Evolutionary conservation across 2,797 vertebrate genomes (phyloP), one percentile per base, ranked within the genome.

Genomic region (Gallinago nigripennis): DNA sequence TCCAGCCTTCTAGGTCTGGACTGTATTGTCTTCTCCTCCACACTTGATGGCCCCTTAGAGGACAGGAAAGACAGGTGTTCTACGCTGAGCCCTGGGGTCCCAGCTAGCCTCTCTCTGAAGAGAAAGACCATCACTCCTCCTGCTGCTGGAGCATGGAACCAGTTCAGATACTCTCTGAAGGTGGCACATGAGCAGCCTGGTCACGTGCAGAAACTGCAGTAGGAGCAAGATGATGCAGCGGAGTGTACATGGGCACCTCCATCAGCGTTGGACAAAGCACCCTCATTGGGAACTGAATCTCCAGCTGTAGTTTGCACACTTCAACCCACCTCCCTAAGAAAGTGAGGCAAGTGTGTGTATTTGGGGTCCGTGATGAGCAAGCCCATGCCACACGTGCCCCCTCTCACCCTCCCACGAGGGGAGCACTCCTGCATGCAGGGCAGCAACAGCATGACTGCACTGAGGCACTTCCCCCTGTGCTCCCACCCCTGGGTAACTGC

Each of bases 31-130:
- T 53, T 50, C 30, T 31, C 11, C n/a, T 85, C 60, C 35, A 7
- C 3, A 8, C 6, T 25, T 1, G 2, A 50, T 6, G 6, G 54
- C 31, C 11, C 4, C 50, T 54, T 17, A 27, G 37, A 64, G 43
- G 11, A 33, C 37, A 15, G 10, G 25, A n/a, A 61, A 53, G 27
- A 23, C 35, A 41, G 39, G 21, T 1, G 3, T 33, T 33, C 46
- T 17, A 21, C 9, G 2, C 30, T 0, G 1, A 60, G 3, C 30
- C 35, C 61, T n/a, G 69, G 54, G 27, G 12, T 12, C 9, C 11
- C 25, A 61, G 76, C 16, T 11, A 84, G 48, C 39, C 57, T 78
- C 48, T n/a, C n/a, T n/a, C 30, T 3, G 33, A 80, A 81, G 66
- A 79, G 53, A 63, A 57, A 33, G 48, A 8, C 37, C 63, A 77